Conservation (phyloP, 2,888 invertebrate genomes). For the Scelioninae gen. 2 region DNA sequence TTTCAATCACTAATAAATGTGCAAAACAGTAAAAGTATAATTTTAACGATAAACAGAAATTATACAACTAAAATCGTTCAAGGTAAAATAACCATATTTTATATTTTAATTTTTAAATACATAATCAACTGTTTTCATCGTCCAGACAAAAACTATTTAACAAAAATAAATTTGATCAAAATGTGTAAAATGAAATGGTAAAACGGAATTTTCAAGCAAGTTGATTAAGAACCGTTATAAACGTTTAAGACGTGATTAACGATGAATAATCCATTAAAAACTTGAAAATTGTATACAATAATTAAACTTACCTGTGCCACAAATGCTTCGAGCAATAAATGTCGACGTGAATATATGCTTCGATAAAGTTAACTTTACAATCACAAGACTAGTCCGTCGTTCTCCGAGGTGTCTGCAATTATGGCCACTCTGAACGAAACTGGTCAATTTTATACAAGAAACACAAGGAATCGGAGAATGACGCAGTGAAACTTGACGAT, state of each 20-base stretch:
- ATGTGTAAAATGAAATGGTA: not conserved
- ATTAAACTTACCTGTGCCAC: conserved; percentile 34
- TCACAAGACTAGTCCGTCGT: conserved; percentile 26
- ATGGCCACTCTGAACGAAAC: conserved; percentile 16
- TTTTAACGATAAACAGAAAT: too few species aligned
- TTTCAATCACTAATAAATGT: too few species aligned
- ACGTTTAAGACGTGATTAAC: too few species aligned
- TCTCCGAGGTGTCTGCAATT: conserved; percentile 8
- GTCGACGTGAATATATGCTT: not conserved
- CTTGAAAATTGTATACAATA: not conserved
- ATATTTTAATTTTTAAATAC: too few species aligned
- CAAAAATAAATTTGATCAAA: not conserved
- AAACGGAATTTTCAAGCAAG: too few species aligned
- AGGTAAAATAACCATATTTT: too few species aligned
- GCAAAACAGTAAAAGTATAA: too few species aligned
- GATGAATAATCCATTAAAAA: conserved; percentile 1
- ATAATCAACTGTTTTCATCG: too few species aligned
- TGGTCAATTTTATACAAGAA: conserved; percentile 31
- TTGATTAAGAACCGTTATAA: too few species aligned
- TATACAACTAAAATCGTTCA: too few species aligned
- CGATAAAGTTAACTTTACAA: conserved; percentile 5
- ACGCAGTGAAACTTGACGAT: conserved; percentile 19
- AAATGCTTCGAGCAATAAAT: conserved; percentile 28
- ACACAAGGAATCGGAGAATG: conserved; percentile 30
- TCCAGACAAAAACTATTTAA: too few species aligned